Percentiles rank a stretch among this genome's conserved stretches.
Evolutionary conservation across 2,888 invertebrate genomes (phyloP).

Genomic region (Pollenia angustigena): DNA sequence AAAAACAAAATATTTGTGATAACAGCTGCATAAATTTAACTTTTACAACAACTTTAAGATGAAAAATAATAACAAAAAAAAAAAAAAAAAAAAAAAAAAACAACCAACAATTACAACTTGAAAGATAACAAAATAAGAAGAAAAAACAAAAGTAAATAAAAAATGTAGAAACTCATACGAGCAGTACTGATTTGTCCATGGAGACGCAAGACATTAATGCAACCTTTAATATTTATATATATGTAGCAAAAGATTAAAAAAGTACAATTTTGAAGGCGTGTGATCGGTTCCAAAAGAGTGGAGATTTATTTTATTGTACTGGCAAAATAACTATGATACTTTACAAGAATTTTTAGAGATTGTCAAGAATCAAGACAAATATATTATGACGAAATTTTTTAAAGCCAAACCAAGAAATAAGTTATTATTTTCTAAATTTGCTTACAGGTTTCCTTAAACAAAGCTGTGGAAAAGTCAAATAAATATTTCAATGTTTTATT

Average conservation of each 20-base stretch:
- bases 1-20: constrained; percentile 46
- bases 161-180: constrained; percentile 24
- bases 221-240: background rate
- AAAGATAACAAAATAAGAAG: background rate
- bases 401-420: too few relatives aligned
- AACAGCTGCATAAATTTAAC: constrained; percentile 64
- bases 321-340: too few relatives aligned
- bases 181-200: background rate
- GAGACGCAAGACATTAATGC: background rate
- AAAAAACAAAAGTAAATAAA: constrained; percentile 30
- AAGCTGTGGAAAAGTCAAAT: too few relatives aligned
- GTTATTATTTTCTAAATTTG: too few relatives aligned
- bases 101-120: constrained; percentile 20
- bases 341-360: too few relatives aligned
- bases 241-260: background rate
- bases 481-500: too few relatives aligned
- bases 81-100: background rate
- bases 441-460: too few relatives aligned
- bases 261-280: too few relatives aligned
- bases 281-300: too few relatives aligned
- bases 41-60: constrained; percentile 25
- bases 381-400: too few relatives aligned
- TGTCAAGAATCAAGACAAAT: too few relatives aligned
- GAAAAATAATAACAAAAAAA: background rate
- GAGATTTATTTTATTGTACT: too few relatives aligned